A percentile compares a stretch with the other conserved stretches of the same genome.
Conservation (phyloP, 1,140 invertebrate genomes). For the Uloborus diversus region DNA sequence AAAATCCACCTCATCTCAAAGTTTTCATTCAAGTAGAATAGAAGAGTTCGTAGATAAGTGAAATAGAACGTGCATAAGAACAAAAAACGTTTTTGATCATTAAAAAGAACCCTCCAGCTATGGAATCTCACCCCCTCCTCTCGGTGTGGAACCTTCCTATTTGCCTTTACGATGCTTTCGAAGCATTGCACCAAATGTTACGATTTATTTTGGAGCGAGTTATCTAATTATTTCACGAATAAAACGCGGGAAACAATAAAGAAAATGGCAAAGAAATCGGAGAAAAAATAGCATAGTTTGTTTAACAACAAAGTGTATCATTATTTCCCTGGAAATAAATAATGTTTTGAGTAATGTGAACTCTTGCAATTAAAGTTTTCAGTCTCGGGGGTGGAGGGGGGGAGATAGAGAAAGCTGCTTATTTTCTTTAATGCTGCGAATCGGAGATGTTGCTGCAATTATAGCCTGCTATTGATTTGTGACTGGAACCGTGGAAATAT, state of each 20-base stretch:
- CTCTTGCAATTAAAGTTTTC: neutral
- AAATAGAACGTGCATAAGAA: no score
- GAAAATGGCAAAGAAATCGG: neutral
- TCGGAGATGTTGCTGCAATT: no score
- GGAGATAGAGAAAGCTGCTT: no score
- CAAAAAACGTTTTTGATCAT: constrained; percentile 2
- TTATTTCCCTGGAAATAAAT: neutral
- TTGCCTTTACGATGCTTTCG: no score
- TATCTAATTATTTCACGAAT: constrained; percentile 24
- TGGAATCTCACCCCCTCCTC: neutral
- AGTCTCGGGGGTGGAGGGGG: no score
- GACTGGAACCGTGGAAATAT: no score
- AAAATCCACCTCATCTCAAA: no score
- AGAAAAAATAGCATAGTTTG: neutral
- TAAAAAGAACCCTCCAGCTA: constrained; percentile 16
- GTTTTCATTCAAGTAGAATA: no score
- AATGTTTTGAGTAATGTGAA: neutral
- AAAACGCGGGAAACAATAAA: neutral
- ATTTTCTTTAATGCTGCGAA: no score
- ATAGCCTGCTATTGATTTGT: no score
- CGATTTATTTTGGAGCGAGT: constrained; percentile 21
- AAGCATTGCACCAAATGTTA: neutral
- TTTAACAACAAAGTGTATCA: constrained; percentile 5
- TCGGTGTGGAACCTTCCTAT: neutral
- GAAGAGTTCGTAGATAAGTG: no score